These are phyloP conservation scores for Calonectris borealis DNA, from an alignment of 2,113 vertebrate genomes.

Conservation along the genomic window DNA sequence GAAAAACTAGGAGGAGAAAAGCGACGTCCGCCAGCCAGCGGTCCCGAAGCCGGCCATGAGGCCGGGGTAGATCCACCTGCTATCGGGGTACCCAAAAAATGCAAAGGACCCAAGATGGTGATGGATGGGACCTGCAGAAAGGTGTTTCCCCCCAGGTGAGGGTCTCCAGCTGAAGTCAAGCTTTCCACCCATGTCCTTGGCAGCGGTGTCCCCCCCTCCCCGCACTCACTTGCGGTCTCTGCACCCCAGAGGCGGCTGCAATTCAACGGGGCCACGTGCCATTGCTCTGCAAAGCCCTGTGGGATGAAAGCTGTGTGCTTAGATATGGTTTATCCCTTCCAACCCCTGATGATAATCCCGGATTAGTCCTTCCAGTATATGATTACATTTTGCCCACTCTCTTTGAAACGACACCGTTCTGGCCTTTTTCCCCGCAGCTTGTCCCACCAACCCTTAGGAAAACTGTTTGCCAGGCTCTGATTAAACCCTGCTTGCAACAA, in stretches of 20 bases:
- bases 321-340: slow-evolving; percentile 61
- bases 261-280: background rate
- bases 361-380: slow-evolving; percentile 49
- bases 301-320: slow-evolving; percentile 64
- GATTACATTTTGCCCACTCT: slow-evolving; percentile 46
- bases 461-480: background rate
- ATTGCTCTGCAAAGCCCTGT: slow-evolving; percentile 2
- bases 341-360: slow-evolving; percentile 45
- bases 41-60: accelerated
- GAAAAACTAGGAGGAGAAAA: background rate
- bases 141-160: accelerated
- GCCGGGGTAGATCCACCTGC: accelerated
- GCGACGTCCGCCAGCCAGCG: background rate
- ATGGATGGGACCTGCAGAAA: background rate
- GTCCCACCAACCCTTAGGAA: slow-evolving; percentile 32
- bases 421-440: background rate
- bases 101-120: background rate
- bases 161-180: background rate
- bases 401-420: background rate
- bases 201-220: background rate
- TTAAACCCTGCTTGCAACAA: background rate
- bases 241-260: background rate
- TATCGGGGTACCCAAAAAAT: accelerated
- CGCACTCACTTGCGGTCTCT: accelerated
- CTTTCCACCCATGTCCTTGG: background rate